These are phyloP conservation scores for Machimus rusticus DNA, from an alignment of 2,888 invertebrate genomes.

Conservation along the genomic window DNA sequence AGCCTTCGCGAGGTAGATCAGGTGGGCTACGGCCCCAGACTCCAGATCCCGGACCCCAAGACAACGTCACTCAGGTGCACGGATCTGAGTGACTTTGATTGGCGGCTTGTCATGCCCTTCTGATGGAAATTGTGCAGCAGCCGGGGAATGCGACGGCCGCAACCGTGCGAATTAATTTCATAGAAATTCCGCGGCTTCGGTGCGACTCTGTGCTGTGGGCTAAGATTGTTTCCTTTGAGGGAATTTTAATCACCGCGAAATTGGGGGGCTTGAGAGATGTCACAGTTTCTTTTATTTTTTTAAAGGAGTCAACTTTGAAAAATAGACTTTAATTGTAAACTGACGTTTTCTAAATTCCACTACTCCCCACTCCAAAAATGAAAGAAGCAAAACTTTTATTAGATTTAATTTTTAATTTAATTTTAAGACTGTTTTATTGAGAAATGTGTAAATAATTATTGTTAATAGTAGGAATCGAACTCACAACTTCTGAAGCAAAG, in stretches of 20 bases:
- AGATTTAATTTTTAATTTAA: no score
- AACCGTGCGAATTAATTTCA: neutral
- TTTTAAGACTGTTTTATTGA: no score
- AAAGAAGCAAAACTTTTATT: no score
- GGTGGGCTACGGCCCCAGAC: neutral
- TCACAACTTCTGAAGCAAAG: no score
- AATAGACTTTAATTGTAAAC: no score
- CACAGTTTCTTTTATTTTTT: no score
- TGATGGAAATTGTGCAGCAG: neutral
- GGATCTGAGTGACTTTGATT: slow-evolving; percentile 31
- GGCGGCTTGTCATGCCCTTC: slow-evolving; percentile 36
- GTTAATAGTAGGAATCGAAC: no score
- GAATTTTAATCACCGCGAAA: neutral
- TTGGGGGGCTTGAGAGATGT: neutral
- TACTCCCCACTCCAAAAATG: no score
- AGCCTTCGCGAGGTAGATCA: neutral
- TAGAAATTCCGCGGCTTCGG: neutral
- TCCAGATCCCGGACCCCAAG: neutral
- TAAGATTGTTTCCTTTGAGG: neutral
- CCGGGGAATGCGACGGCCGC: neutral
- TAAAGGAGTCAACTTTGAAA: no score
- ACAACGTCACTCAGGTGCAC: slow-evolving; percentile 25
- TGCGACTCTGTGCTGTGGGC: neutral
- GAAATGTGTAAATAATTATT: no score
- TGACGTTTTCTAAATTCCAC: no score